These are phyloP conservation scores for Vanessa atalanta DNA, from an alignment of 1,140 invertebrate genomes.

Conservation along the genomic window DNA sequence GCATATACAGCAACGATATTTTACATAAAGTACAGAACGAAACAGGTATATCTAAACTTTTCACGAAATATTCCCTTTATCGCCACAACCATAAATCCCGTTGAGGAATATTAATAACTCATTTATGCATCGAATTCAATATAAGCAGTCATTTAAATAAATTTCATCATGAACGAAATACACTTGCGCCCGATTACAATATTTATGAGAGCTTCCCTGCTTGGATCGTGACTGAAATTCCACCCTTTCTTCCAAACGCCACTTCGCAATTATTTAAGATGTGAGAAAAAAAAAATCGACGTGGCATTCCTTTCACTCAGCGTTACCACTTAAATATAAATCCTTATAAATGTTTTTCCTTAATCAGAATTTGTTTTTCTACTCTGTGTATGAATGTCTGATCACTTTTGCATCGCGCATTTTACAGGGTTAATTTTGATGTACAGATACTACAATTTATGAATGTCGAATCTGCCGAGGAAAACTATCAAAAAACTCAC, in stretches of 20 bases:
- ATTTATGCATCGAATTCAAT: constrained; percentile 45
- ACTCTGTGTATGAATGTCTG: too few species aligned
- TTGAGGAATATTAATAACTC: constrained; percentile 32
- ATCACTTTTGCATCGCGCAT: too few species aligned
- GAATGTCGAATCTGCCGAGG: too few species aligned
- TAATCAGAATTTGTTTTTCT: too few species aligned
- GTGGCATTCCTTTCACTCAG: background rate
- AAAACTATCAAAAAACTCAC: too few species aligned
- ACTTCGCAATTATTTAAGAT: constrained; percentile 51
- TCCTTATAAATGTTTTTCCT: too few species aligned
- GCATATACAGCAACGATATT: background rate
- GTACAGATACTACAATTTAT: too few species aligned
- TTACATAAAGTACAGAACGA: background rate
- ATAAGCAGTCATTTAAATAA: constrained; percentile 63
- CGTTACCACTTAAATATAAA: background rate
- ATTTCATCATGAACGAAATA: constrained; percentile 55
- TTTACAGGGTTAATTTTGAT: too few species aligned
- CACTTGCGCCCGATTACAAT: constrained; percentile 62
- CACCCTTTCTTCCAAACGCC: constrained; percentile 58
- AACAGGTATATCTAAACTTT: background rate
- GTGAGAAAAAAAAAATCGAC: constrained; percentile 19
- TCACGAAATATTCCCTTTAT: constrained; percentile 4
- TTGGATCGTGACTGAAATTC: constrained; percentile 66
- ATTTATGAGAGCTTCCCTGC: constrained; percentile 64
- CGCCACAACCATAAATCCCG: constrained; percentile 23